Percentiles rank a stretch among this genome's conserved stretches.
Evolutionary conservation across 2,888 invertebrate genomes (phyloP).

Genomic region (Trissolcus japonicus): DNA sequence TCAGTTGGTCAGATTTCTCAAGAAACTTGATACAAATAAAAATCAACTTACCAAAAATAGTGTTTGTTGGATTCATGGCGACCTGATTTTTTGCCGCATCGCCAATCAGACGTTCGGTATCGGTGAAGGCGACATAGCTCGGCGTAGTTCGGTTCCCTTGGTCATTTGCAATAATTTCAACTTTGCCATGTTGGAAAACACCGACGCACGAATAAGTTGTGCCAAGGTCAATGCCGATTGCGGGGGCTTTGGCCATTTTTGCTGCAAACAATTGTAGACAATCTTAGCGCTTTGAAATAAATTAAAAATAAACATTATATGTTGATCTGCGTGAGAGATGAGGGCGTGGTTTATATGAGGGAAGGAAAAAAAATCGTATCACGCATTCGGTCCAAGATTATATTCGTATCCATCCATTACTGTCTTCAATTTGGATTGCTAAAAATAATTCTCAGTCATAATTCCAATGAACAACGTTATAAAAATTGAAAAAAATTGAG

Average conservation of each 20-base stretch:
- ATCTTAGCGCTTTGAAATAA: not conserved
- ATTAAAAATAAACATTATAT: slow-evolving; percentile 2
- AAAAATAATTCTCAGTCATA: too few relatives aligned
- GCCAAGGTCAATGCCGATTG: slow-evolving; percentile 89
- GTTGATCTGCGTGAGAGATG: too few relatives aligned
- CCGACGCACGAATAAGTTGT: slow-evolving; percentile 93
- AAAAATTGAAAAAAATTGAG: too few relatives aligned
- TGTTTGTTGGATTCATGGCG: slow-evolving; percentile 90
- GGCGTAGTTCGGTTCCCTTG: slow-evolving; percentile 93
- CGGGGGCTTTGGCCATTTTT: slow-evolving; percentile 76
- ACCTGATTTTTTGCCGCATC: slow-evolving; percentile 93
- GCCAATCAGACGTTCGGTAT: slow-evolving; percentile 88
- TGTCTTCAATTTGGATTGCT: too few relatives aligned
- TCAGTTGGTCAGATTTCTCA: not conserved
- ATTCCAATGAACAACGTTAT: too few relatives aligned
- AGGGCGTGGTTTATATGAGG: too few relatives aligned
- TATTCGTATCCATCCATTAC: too few relatives aligned
- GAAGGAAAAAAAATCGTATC: too few relatives aligned
- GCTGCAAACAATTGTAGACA: slow-evolving; percentile 7
- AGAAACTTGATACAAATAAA: not conserved
- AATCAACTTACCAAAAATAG: slow-evolving; percentile 84
- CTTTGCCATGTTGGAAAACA: slow-evolving; percentile 89
- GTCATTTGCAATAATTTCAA: slow-evolving; percentile 91
- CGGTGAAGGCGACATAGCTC: slow-evolving; percentile 91
- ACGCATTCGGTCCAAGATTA: too few relatives aligned